Base-by-base conservation (phyloP, 1,140 invertebrate species). In the Charaxes varanes region DNA sequence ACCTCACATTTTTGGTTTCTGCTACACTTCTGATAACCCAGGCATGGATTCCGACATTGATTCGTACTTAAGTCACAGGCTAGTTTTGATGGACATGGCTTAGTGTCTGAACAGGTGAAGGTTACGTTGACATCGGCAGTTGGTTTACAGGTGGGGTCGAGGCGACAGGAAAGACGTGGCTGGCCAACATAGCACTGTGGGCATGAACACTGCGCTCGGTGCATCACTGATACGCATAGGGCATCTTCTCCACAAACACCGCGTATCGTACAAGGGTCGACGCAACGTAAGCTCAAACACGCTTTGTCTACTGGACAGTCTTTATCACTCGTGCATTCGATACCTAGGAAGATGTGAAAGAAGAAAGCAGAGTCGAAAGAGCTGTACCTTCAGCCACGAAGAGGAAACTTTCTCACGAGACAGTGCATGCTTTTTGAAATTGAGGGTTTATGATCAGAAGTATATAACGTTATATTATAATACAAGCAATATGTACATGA, bases 251-350 rank as follows among this genome's bases (percentile, higher is more conserved):
- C 95, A 80, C 95, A 97, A 43, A 92, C 92, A 53, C 92, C 94
- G 53, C 92, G 89, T 55, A 96, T 86, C 57, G 89, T 91, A 86
- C 95, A 97, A 51, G 94, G 95, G 85, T 97, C 94, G 80, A 93
- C 88, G 82, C 95, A 97, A 68, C 89, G 88, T 69, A 89, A 87
- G 84, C 92, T 91, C 80, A 95, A 90, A 88, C 95, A 97, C 70
- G 93, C 92, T 86, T 94, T 93, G 83, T 96, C 93, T 84, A 92
- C 91, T 47, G 93, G 90, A 86, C 95, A 97, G 85, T 96, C 94
- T 86, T 89, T 88, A 88, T 97, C 93, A 79, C 90, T 92, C 84
- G 91, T 91, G 86, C 95, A 97, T 89, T 94, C 91, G 87, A 91
- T 91, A 87, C 93, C 93, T 94, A 90, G 84, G 84, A 86, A 86